phyloP scores from a whole-genome alignment of 2,888 invertebrate species.

The Hirtodrosophila alboralis region DNA sequence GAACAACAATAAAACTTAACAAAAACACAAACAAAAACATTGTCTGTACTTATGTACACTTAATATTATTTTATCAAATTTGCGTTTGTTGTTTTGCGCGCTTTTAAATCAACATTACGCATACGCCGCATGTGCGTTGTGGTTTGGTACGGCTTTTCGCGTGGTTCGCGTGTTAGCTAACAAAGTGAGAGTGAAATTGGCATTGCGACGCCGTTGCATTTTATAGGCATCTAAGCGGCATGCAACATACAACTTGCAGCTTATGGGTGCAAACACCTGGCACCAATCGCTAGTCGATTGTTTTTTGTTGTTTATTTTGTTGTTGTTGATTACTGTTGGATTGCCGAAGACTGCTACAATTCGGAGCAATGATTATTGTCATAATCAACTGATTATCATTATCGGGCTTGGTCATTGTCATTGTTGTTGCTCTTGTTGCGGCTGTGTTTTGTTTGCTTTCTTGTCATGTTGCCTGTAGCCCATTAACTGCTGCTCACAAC shows the following conservation, averaged over 20 bases:
- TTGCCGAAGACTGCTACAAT: conserved; percentile 31
- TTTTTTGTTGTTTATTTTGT: conserved; percentile 15
- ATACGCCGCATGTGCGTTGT: conserved; percentile 36
- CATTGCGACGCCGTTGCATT: conserved; percentile 61
- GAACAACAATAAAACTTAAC: conserved; percentile 17
- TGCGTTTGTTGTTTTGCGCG: conserved; percentile 14
- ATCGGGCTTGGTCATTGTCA: conserved; percentile 58
- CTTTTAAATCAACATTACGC: conserved; percentile 35
- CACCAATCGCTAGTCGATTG: conserved; percentile 9
- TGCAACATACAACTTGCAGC: conserved; percentile 31
- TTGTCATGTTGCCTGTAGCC: conserved; percentile 4
- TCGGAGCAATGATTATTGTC: conserved; percentile 55
- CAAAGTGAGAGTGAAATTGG: conserved; percentile 81
- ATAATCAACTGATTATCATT: conserved; percentile 53
- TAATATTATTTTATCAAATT: conserved; percentile 22
- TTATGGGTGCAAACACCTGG: conserved; percentile 70
- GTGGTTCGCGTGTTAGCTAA: conserved; percentile 60
- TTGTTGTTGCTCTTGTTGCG: conserved; percentile 12
- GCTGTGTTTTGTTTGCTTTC: conserved; percentile 32
- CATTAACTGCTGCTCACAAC: conserved; percentile 18
- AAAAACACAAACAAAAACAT: conserved; percentile 40
- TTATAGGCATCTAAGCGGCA: conserved; percentile 63
- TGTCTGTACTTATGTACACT: background rate
- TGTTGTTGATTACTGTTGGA: conserved; percentile 6
- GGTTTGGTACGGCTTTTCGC: conserved; percentile 15